Conservation (phyloP, 2,113 vertebrate genomes). For the Hydrolagus affinis region DNA sequence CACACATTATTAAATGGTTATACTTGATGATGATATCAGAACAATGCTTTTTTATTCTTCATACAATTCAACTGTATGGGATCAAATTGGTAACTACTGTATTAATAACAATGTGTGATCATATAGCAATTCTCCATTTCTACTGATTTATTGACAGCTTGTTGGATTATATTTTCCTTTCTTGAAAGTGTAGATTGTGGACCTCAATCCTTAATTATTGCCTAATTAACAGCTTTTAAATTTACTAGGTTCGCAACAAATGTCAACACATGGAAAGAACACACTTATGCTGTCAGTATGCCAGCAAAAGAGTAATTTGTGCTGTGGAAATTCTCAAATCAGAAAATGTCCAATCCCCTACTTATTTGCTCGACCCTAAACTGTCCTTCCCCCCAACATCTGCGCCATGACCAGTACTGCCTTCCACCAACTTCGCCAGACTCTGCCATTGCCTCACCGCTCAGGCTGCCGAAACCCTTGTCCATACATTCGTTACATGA, state of each 20-base stretch:
- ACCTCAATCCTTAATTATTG: conserved; percentile 6
- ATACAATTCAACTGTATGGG: neutral
- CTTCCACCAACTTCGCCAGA: too few relatives aligned
- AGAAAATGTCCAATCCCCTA: neutral
- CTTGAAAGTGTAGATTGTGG: neutral
- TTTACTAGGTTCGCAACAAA: neutral
- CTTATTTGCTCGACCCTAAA: too few relatives aligned
- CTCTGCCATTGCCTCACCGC: too few relatives aligned
- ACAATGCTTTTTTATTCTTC: neutral
- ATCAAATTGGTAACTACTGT: neutral
- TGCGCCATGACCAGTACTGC: too few relatives aligned
- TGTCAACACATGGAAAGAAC: neutral
- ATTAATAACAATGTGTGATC: conserved; percentile 1
- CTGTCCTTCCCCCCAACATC: too few relatives aligned
- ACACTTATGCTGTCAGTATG: neutral
- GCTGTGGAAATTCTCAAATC: neutral
- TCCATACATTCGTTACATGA: too few relatives aligned
- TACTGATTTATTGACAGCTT: conserved; percentile 11
- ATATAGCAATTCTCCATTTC: neutral
- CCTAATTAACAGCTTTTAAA: conserved; percentile 24
- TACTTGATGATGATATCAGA: neutral
- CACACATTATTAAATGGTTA: neutral
- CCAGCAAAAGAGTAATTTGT: conserved; percentile 2
- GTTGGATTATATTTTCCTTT: conserved; percentile 12
- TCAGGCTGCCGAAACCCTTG: too few relatives aligned